Evolutionary conservation across 2,888 invertebrate species (phyloP), one percentile per base, ranked within the genome.

Genomic region (Carcina quercana): DNA sequence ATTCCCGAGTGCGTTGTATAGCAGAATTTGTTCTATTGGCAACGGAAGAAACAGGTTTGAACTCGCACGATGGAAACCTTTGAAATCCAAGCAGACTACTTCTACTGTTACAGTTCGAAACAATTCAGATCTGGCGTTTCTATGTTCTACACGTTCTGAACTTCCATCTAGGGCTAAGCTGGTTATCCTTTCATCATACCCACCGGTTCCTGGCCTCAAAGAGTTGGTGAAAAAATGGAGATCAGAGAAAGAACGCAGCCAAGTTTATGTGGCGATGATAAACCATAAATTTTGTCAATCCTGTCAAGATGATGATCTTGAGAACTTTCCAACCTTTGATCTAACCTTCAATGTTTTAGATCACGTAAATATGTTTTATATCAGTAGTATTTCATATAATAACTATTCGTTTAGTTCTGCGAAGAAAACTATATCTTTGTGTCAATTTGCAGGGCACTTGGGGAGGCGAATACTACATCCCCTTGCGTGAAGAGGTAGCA

Each of bases 391-490:
- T 17, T 5, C 5, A 17, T 17, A 5, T 17, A 17, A 17, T 17
- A 17, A 17, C 5, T 17, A n/a, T 17, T 17, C 17, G 5, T 5
- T 17, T 17, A 5, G 17, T 17, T 5, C 17, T 17, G 17, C 5
- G 17, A 17, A 17, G 17, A 17, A 17, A 20, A n/a, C n/a, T n/a
- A n/a, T n/a, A n/a, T n/a, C n/a, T n/a, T n/a, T n/a, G n/a, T 24
- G 12, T 24, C 1, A 24, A 12, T 11, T 24, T 24, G 5, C 20
- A 59, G 59, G 57, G 53, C 14, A 31, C 31, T 5, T 56, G 57
- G 59, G 62, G 60, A 11, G 56, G 52, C 10, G 54, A 59, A 30
- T 63, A 53, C 30, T 51, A 47, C 22, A 32, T 57, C 8, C 53
- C 59, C 1, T 21, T 45, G 5, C 19, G 44, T 5, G 3, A 5